Base-by-base conservation (phyloP, 2,888 invertebrate species). In the Ormyrus thymus region DNA sequence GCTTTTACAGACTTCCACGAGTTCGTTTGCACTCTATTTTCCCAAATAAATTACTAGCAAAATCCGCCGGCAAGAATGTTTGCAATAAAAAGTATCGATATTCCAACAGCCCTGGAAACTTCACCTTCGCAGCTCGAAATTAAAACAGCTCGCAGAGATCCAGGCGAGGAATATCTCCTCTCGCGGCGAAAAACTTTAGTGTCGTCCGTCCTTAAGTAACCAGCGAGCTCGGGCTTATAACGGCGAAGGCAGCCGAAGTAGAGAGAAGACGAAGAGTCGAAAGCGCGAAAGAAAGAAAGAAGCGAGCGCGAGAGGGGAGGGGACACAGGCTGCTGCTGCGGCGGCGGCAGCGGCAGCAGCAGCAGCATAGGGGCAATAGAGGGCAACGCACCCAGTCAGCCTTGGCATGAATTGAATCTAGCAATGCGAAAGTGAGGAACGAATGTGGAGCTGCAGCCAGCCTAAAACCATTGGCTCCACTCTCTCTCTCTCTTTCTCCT, bases 371-470 rank as follows among this genome's bases (percentile, higher is more conserved):
- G 89, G 89, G 89, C 88, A 88, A 87, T 87, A 86, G 90, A 88
- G 90, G 90, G 89, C 90, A 90, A 90, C 88, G 90, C 89, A 90
- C 90, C 88, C 90, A 85, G 87, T 88, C 89, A 90, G 90, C 90
- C 90, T 90, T 90, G 90, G 90, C 90, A 90, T 88, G 89, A 90
- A 90, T 89, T 89, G 90, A 89, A 88, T 89, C 90, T 90, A 90
- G 90, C 89, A 89, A 89, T 89, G 87, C 87, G 89, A 89, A 89
- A 89, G 89, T 89, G 87, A 88, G 78, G 77, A 77, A 77, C 61
- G 71, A 29, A 29, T 29, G 72, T 68, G 72, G 61, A 15, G 59
- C 59, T 48, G 48, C 48, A 46, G 62, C 73, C 61, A 74, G 76
- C 78, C 65, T 76, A 76, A 61, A 71, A 71, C 62, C 76, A 70